Conservation (phyloP, 2,888 invertebrate genomes). For the Acanthacorydalis orientalis region DNA sequence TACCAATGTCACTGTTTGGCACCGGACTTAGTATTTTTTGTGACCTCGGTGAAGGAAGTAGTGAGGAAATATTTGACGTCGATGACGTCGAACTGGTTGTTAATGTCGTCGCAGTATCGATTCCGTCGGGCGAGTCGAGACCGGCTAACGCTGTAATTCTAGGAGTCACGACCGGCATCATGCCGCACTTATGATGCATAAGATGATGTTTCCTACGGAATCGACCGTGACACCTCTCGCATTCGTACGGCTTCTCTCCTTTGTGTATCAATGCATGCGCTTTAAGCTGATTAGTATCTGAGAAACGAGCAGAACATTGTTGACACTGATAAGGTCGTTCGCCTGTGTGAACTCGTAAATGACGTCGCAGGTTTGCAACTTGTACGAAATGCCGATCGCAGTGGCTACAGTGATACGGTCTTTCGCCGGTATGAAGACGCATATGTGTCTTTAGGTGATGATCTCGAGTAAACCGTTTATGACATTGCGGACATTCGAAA, state of each 20-base stretch:
- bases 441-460: conserved; percentile 89
- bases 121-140: too few species aligned
- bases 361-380: conserved; percentile 78
- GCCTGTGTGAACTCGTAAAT: conserved; percentile 80
- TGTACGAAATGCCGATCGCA: conserved; percentile 88
- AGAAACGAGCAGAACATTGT: conserved; percentile 70
- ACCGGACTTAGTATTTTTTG: too few species aligned
- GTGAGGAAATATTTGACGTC: conserved; percentile 8
- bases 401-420: conserved; percentile 81
- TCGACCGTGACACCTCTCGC: conserved; percentile 58
- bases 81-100: conserved; percentile 25
- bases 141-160: conserved; percentile 17
- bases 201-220: conserved; percentile 77
- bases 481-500: conserved; percentile 81
- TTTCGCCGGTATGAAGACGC: conserved; percentile 82
- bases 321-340: conserved; percentile 81
- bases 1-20: conserved; percentile 21
- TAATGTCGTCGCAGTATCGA: conserved; percentile 7
- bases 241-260: conserved; percentile 77
- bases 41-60: too few species aligned
- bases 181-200: conserved; percentile 66
- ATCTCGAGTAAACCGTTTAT: conserved; percentile 82
- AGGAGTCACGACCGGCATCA: conserved; percentile 16
- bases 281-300: conserved; percentile 83
- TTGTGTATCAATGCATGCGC: conserved; percentile 80